Evolutionary conservation across 2,113 vertebrate species (phyloP).

Genomic region (Amblyornis subalaris): DNA sequence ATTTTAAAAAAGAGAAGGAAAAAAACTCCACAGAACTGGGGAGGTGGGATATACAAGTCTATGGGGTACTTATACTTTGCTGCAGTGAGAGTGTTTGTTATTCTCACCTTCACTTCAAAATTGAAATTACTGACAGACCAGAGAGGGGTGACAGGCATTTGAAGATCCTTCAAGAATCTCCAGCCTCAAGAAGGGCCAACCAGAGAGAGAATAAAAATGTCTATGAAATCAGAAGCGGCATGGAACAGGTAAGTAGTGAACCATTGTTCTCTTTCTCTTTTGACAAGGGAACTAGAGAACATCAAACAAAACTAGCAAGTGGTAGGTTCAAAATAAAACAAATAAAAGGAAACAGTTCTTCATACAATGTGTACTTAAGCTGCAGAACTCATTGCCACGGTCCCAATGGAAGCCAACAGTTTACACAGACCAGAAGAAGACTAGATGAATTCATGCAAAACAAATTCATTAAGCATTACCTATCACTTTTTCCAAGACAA

Average conservation of each 20-base stretch:
- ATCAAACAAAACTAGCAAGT: constrained; percentile 66
- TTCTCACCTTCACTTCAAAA: not conserved
- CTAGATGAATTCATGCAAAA: constrained; percentile 36
- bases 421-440: constrained; percentile 29
- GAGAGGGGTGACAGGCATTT: not conserved
- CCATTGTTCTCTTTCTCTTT: constrained; percentile 9
- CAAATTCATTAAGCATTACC: constrained; percentile 12
- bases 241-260: not conserved
- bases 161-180: not conserved
- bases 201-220: not conserved
- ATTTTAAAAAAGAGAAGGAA: not conserved
- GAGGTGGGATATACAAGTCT: not conserved
- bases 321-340: constrained; percentile 63
- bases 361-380: constrained; percentile 54
- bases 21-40: not conserved
- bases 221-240: not conserved
- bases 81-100: not conserved
- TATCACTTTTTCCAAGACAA: not conserved
- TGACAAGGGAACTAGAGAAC: constrained; percentile 60
- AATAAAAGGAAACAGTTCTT: constrained; percentile 62
- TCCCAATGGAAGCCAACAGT: constrained; percentile 18
- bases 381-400: constrained; percentile 18
- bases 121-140: not conserved
- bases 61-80: not conserved
- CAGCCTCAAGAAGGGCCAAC: not conserved